Evolutionary conservation across 2,888 invertebrate species (phyloP).

Genomic region (Tenthredo mesomela): DNA sequence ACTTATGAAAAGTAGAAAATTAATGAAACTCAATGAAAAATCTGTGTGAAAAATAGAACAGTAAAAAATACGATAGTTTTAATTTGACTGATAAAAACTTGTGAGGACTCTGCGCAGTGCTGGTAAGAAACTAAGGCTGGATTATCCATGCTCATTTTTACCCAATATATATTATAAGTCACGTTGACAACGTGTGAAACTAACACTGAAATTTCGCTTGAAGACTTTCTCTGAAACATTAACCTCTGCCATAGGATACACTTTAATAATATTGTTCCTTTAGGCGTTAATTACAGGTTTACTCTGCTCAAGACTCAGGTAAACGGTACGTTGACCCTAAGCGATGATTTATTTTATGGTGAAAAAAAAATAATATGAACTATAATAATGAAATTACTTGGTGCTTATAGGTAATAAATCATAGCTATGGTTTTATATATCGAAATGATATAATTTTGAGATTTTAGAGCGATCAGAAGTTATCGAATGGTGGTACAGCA

Average conservation of each 20-base stretch:
- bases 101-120: neutral
- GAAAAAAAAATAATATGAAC: neutral
- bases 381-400: neutral
- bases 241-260: slow-evolving; percentile 4
- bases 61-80: neutral
- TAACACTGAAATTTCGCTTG: slow-evolving; percentile 21
- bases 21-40: neutral
- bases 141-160: slow-evolving; percentile 35
- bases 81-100: neutral
- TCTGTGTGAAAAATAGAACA: neutral
- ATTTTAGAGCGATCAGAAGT: neutral
- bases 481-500: neutral
- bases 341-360: slow-evolving; percentile 11
- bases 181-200: slow-evolving; percentile 38
- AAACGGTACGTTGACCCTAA: slow-evolving; percentile 11
- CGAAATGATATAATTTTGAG: neutral
- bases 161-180: neutral
- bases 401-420: neutral
- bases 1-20: neutral
- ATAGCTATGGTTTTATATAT: neutral
- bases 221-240: slow-evolving; percentile 44
- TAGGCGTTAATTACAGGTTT: neutral
- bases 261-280: neutral
- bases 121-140: neutral
- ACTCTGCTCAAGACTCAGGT: neutral